Conservation (phyloP, 2,888 invertebrate species). For the Ochropleura plecta region DNA sequence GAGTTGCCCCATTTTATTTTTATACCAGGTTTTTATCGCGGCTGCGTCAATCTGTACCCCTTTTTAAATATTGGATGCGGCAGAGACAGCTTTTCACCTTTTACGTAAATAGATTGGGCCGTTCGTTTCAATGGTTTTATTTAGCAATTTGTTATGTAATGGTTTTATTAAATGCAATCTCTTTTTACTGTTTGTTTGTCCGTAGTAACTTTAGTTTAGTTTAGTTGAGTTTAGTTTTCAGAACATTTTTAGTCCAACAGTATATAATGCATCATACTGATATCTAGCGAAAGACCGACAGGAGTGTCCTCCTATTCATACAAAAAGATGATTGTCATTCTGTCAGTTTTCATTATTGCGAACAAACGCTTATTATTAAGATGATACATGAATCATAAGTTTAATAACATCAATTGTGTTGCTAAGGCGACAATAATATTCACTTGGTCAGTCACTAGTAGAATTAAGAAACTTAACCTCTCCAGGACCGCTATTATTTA, state of each 20-base stretch:
- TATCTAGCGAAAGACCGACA: no score
- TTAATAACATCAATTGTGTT: not conserved
- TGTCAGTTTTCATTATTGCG: not conserved
- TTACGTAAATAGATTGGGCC: constrained; percentile 57
- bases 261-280: no score
- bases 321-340: not conserved
- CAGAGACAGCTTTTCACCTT: constrained; percentile 57
- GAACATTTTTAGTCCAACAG: not conserved
- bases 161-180: constrained; percentile 61
- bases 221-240: no score
- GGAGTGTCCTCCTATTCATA: not conserved
- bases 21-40: constrained; percentile 63
- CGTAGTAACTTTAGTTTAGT: not conserved
- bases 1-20: constrained; percentile 72
- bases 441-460: no score
- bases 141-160: constrained; percentile 48
- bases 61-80: constrained; percentile 68
- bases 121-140: constrained; percentile 40
- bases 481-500: no score
- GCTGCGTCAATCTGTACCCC: constrained; percentile 61
- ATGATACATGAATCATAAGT: not conserved
- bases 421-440: no score
- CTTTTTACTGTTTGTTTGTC: constrained; percentile 10
- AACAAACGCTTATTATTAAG: not conserved
- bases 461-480: not conserved